These are phyloP conservation scores for Rhyzopertha dominica DNA, from an alignment of 1,140 invertebrate genomes.

Conservation along the genomic window DNA sequence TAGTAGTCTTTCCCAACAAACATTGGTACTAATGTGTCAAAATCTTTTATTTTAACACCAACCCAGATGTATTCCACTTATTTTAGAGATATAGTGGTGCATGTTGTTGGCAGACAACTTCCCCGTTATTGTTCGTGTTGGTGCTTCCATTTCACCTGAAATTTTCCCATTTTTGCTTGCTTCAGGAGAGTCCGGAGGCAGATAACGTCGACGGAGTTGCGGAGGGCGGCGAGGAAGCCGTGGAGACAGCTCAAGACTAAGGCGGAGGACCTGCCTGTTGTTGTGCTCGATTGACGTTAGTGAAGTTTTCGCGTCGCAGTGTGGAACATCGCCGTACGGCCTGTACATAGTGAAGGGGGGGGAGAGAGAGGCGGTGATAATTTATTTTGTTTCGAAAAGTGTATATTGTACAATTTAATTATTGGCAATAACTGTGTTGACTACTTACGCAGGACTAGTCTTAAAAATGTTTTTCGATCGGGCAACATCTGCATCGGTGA, in stretches of 20 bases:
- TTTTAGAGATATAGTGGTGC: neutral
- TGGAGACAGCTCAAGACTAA: conserved; percentile 65
- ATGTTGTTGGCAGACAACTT: neutral
- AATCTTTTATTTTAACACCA: no score
- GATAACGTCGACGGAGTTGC: conserved; percentile 72
- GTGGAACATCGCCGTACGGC: conserved; percentile 10
- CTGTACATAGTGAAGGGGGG: conserved; percentile 8
- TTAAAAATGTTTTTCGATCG: conserved; percentile 13
- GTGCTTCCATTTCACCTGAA: no score
- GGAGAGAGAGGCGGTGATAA: conserved; percentile 17
- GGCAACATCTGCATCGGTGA: conserved; percentile 14
- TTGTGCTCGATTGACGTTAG: conserved; percentile 41
- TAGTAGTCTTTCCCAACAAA: no score
- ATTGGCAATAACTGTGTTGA: conserved; percentile 25
- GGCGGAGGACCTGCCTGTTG: conserved; percentile 37
- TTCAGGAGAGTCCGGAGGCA: conserved; percentile 77
- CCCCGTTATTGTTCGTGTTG: neutral
- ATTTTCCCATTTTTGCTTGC: conserved; percentile 38
- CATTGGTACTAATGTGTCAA: no score
- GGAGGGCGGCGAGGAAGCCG: conserved; percentile 84
- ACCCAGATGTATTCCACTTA: neutral
- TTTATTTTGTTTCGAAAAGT: no score
- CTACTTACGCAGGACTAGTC: conserved; percentile 24
- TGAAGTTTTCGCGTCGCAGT: no score
- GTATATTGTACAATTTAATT: conserved; percentile 26